These are phyloP conservation scores for Aphelocoma californica DNA, from an alignment of 2,797 vertebrate species.

Conservation along the genomic window DNA sequence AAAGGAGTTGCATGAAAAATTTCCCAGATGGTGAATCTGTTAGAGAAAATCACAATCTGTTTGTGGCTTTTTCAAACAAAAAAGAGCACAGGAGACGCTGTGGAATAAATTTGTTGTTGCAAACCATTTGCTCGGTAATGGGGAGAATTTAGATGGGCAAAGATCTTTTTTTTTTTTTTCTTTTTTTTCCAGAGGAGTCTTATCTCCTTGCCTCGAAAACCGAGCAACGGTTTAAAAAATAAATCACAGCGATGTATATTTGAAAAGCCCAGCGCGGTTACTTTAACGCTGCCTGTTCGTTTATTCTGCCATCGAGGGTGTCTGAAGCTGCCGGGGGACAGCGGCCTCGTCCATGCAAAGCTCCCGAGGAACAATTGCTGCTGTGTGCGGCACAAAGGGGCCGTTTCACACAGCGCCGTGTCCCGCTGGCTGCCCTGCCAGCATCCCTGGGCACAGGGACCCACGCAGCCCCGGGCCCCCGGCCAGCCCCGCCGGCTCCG, in stretches of 20 bases:
- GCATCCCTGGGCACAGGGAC: neutral
- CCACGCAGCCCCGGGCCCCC: neutral
- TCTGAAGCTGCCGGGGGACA: neutral
- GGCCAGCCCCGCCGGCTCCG: rapidly evolving
- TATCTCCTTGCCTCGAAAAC: neutral
- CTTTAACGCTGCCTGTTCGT: neutral
- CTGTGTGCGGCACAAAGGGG: conserved; percentile 29
- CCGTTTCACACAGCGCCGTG: neutral
- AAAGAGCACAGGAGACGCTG: conserved; percentile 49
- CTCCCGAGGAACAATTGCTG: neutral
- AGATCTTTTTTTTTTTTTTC: neutral
- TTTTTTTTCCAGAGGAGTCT: neutral
- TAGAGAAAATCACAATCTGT: conserved; percentile 66
- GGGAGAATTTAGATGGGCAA: conserved; percentile 55
- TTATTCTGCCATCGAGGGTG: neutral
- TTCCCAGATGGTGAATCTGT: conserved; percentile 67
- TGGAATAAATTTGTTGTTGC: conserved; percentile 54
- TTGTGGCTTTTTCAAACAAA: conserved; percentile 54
- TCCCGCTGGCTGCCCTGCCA: neutral
- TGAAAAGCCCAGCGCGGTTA: neutral
- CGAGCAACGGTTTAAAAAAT: neutral
- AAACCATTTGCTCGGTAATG: conserved; percentile 62
- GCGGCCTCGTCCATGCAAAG: neutral
- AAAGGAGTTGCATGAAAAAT: conserved; percentile 63
- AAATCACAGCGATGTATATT: rapidly evolving